Evolutionary conservation across 2,113 vertebrate genomes (phyloP), one percentile per base, ranked within the genome.

Genomic region (Rhagologus leucostigma): DNA sequence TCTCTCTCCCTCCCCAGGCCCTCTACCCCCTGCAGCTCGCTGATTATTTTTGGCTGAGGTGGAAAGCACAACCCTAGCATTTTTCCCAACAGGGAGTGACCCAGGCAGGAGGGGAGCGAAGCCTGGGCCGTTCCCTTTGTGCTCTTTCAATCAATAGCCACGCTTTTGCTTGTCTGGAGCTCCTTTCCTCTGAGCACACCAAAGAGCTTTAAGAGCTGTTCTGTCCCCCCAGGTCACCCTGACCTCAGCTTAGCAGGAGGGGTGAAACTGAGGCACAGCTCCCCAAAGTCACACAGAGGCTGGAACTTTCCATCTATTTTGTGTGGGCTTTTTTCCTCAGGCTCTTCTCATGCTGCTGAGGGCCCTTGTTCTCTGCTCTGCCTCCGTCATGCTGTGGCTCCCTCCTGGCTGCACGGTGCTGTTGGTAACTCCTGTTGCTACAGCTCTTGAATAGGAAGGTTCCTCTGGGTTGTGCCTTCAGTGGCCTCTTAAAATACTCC

Each of bases 21-120:
- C 33, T 87, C 76, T 57, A 62, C 96, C 96, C 93, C 93, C 96
- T 87, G 87, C 86, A 92, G 91, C 71, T 84, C 15, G 29, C 84
- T 69, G 94, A 90, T 95, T 95, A 96, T 97, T 96, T 97, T 90
- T 95, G 97, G 93, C 96, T 71, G 96, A 75, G 75, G 90, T 87
- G 90, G 86, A 91, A 92, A 88, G 89, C 87, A 73, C 90, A 93
- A 21, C 49, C 64, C 69, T 7, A 57, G 78, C 42, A 7, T 90
- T 85, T 89, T 91, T 96, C 95, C 86, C 81, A 42, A 18, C 89
- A 37, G 87, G 84, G 52, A 89, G 80, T 77, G 87, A 79, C 95
- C 65, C 17, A 52, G 19, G 56, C 81, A 37, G 84, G 84, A 92
- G 89, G 52, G 52, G 76, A 47, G 53, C 2, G 27, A 63, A 68